A percentile compares a stretch with the other conserved stretches of the same genome.
Conservation (phyloP, 2,113 vertebrate species). For the Poicephalus gulielmi region DNA sequence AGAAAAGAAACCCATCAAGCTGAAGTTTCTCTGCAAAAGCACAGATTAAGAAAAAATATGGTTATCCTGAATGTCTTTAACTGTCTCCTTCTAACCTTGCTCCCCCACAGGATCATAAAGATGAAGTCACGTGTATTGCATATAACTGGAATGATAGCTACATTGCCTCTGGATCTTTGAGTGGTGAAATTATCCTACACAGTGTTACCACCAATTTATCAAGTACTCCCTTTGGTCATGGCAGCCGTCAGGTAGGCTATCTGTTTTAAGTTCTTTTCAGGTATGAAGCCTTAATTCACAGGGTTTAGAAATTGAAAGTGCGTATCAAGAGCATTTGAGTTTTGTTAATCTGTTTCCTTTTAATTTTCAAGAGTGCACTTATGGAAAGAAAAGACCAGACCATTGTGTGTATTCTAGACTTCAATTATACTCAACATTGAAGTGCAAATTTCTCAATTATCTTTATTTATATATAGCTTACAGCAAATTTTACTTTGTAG, state of each 20-base stretch:
- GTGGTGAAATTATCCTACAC: constrained; percentile 93
- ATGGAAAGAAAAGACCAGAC: neutral
- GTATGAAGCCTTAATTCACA: neutral
- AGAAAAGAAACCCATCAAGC: neutral
- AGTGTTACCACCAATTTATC: constrained; percentile 93
- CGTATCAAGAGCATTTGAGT: neutral
- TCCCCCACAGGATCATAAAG: constrained; percentile 87
- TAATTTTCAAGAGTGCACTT: neutral
- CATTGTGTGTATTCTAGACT: neutral
- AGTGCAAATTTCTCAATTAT: neutral
- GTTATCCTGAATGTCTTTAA: neutral
- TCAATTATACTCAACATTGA: neutral
- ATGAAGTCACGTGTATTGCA: constrained; percentile 89
- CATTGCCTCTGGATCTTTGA: constrained; percentile 91
- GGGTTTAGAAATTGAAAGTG: neutral
- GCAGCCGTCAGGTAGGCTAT: constrained; percentile 83
- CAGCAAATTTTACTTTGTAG: neutral
- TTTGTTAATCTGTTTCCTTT: neutral
- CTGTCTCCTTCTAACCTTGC: neutral
- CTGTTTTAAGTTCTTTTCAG: neutral
- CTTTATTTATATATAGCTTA: neutral
- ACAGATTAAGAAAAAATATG: neutral
- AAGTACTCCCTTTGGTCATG: constrained; percentile 90
- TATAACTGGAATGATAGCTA: constrained; percentile 93
- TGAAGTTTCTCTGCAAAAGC: neutral